phyloP scores from a whole-genome alignment of 2,888 invertebrate species.

The Spilosoma lubricipeda region DNA sequence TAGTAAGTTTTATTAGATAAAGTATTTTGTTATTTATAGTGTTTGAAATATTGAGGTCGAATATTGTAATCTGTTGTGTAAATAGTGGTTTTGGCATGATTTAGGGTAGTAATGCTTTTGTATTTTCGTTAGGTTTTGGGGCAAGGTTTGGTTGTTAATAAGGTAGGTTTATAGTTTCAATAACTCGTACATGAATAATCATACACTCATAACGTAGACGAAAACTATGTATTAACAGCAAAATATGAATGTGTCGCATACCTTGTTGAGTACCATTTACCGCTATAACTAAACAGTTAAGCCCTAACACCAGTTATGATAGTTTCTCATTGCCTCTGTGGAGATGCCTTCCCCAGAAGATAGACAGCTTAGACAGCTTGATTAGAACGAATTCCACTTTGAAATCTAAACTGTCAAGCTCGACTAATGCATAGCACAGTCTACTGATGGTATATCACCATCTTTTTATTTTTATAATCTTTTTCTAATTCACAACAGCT shows the following conservation, averaged over 20 bases:
- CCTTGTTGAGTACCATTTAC: too few species aligned
- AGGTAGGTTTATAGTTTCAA: not conserved
- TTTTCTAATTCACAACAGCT: too few species aligned
- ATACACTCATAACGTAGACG: too few species aligned
- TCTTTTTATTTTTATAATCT: too few species aligned
- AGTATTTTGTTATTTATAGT: conserved; percentile 16
- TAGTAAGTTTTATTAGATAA: conserved; percentile 16
- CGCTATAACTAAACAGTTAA: too few species aligned
- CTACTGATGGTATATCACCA: not conserved
- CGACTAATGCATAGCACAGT: not conserved
- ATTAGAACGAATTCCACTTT: not conserved
- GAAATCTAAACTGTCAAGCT: not conserved
- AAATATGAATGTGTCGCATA: too few species aligned
- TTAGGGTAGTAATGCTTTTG: not conserved
- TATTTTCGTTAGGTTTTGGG: not conserved
- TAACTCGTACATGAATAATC: not conserved
- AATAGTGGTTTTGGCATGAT: not conserved
- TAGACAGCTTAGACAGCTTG: not conserved
- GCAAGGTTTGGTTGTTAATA: not conserved
- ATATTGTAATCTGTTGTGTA: conserved; percentile 12
- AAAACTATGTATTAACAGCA: too few species aligned
- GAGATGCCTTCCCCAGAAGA: too few species aligned
- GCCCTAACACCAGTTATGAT: too few species aligned
- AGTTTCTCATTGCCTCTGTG: too few species aligned
- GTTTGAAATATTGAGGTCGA: not conserved